Percentiles rank a stretch among this genome's conserved stretches.
These are phyloP conservation scores for Phoebastria nigripes DNA, from an alignment of 2,797 vertebrate genomes.

Conservation along the genomic window DNA sequence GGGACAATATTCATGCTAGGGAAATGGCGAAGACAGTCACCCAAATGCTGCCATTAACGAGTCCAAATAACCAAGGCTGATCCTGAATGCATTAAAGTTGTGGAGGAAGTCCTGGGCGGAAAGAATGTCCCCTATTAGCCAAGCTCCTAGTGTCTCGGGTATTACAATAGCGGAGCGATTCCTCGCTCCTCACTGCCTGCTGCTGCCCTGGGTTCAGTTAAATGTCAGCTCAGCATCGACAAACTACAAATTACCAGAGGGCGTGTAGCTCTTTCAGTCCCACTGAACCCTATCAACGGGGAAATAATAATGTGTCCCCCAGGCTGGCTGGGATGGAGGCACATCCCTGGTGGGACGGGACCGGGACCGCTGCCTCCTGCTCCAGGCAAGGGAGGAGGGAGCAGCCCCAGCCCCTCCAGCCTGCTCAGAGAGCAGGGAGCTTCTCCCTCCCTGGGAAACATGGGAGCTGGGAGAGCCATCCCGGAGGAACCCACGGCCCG, in stretches of 20 bases:
- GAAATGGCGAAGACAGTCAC: background rate
- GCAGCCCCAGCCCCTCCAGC: background rate
- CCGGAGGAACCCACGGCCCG: fast-evolving
- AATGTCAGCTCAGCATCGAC: constrained; percentile 64
- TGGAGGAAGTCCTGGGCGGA: constrained; percentile 33
- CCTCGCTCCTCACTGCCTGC: constrained; percentile 49
- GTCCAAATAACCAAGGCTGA: background rate
- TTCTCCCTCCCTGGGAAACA: background rate
- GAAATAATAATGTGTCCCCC: constrained; percentile 29
- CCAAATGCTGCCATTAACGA: background rate
- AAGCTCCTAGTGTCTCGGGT: background rate
- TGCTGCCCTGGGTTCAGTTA: constrained; percentile 62
- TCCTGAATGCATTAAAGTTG: background rate
- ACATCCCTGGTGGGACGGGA: background rate
- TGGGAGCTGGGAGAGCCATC: background rate
- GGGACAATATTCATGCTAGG: background rate
- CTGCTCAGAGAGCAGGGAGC: background rate
- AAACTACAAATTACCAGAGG: constrained; percentile 60
- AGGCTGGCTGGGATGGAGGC: constrained; percentile 13
- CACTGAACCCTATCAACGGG: constrained; percentile 54
- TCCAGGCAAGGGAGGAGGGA: background rate
- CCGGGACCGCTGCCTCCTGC: background rate
- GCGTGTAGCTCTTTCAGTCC: constrained; percentile 59
- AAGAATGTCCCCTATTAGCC: constrained; percentile 65
- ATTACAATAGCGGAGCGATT: constrained; percentile 41